A percentile compares a stretch with the other conserved stretches of the same genome.
phyloP scores from a whole-genome alignment of 2,888 invertebrate species.

The Andrena hattorfiana region DNA sequence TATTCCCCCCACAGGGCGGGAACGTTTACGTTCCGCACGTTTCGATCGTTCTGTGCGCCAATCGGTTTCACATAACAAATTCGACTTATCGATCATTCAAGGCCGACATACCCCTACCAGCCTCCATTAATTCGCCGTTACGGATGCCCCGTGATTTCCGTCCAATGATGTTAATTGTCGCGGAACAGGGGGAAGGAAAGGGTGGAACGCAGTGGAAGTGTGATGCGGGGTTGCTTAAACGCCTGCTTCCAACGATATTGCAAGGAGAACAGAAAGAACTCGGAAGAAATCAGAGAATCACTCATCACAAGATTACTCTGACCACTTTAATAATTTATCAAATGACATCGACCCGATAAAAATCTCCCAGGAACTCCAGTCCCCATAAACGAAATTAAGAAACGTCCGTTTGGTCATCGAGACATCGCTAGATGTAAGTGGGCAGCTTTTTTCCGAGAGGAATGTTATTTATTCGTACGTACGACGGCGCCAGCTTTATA shows the following conservation, averaged over 20 bases:
- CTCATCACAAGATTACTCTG: background rate
- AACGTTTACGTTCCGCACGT: slow-evolving; percentile 58
- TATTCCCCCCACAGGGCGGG: slow-evolving; percentile 30
- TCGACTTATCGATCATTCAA: slow-evolving; percentile 65
- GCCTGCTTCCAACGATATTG: too few species aligned
- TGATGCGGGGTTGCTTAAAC: background rate
- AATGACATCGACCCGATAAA: background rate
- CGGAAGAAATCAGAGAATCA: too few species aligned
- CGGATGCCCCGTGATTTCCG: slow-evolving; percentile 54
- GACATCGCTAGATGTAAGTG: background rate
- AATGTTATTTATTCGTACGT: slow-evolving; percentile 46
- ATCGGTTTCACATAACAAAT: slow-evolving; percentile 58
- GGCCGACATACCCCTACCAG: slow-evolving; percentile 1
- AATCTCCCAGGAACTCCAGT: background rate
- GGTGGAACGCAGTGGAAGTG: background rate
- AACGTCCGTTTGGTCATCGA: background rate
- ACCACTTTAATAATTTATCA: background rate
- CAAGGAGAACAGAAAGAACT: too few species aligned
- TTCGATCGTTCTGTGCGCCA: slow-evolving; percentile 56
- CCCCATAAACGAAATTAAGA: slow-evolving; percentile 34
- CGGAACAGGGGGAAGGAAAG: too few species aligned
- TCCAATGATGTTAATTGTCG: slow-evolving; percentile 54
- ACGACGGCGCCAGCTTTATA: slow-evolving; percentile 49
- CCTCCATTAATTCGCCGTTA: slow-evolving; percentile 62
- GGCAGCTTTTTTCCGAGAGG: background rate